Evolutionary conservation across 2,888 invertebrate species (phyloP), one percentile per base, ranked within the genome.

Genomic region (Furcula furcula): DNA sequence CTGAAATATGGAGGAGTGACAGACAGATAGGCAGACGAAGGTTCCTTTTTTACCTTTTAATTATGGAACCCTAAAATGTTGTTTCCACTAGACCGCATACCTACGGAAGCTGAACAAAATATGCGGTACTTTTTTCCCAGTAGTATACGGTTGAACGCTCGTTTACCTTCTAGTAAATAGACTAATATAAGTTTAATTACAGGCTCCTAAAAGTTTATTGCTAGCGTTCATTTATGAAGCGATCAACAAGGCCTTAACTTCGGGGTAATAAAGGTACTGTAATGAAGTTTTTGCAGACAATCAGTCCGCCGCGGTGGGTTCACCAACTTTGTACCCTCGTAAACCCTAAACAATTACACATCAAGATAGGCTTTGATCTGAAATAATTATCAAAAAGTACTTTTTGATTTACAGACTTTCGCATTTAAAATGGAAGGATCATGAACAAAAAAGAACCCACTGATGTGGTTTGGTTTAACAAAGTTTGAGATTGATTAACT

Each of bases 401-500:
- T 4, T 20, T 20, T n/a, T n/a, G 20, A 20, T 20, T 20, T 18
- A 18, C 18, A 6, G 9, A 7, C 20, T 20, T 20, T 20, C 20
- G 3, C n/a, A 20, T n/a, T 4, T 7, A 20, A 20, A 20, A 3
- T 2, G n/a, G 20, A n/a, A n/a, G n/a, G n/a, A n/a, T n/a, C n/a
- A n/a, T n/a, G n/a, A 9, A 20, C 20, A 20, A 20, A 20, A 20
- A 9, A 20, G 20, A n/a, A 3, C 20, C 20, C 9, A 20, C 19
- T 19, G 9, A 9, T n/a, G 20, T 4, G n/a, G 20, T 20, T 0
- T 9, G n/a, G 20, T 7, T 6, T 20, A 7, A n/a, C 6, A 9
- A 20, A 9, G 20, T 20, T n/a, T 9, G n/a, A 9, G 2, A 20
- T 20, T 16, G 16, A 36, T 36, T 31, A 36, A 34, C 34, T 12